Base-by-base conservation (phyloP, 2,113 vertebrate genomes). In the Saimiri boliviensis region DNA sequence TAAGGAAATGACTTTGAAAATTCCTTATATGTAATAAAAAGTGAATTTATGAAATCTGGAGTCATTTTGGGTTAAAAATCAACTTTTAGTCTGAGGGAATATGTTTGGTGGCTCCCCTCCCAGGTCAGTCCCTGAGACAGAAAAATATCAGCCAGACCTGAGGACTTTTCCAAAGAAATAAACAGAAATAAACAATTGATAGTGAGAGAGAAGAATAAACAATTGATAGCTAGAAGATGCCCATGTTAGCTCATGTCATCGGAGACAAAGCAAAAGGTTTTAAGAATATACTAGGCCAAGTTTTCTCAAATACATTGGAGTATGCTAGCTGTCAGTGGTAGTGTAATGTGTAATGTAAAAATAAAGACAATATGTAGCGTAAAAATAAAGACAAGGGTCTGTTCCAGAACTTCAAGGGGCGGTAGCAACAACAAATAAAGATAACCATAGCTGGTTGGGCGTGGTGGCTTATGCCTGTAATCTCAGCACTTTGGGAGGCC, bases 181-280 rank as follows among this genome's bases (percentile, higher is more conserved):
- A 1, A 5, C 3, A 32, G 9, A 8, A 74, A 3, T 11, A 9
- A 25, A 0, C 1, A 23, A 58, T 23, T 58, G 56, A 58, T 58
- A 25, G 56, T 3, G 20, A 58, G 56, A 58, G 21, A 58, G 56
- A 56, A 56, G 8, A 58, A 58, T 23, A 86, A 92, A 79, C 10
- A 52, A 8, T 17, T 70, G 6, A 42, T 40, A n/a, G 2, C 25
- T 63, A 82, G 21, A 89, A 27, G 19, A 20, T 37, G 13, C 3
- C 11, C 3, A 12, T 56, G 2, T 81, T 91, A 82, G 1, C 21
- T 10, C 21, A 30, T 27, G 86, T 66, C 32, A 47, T 63, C 8
- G n/a, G 49, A 68, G 37, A 76, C 30, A 7, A 25, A 37, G 47
- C 27, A 47, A 37, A 47, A n/a, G 19, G 4, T 52, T 52, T 27